Evolutionary conservation across 2,888 invertebrate genomes (phyloP), one percentile per base, ranked within the genome.

Genomic region (Tachina grossa): DNA sequence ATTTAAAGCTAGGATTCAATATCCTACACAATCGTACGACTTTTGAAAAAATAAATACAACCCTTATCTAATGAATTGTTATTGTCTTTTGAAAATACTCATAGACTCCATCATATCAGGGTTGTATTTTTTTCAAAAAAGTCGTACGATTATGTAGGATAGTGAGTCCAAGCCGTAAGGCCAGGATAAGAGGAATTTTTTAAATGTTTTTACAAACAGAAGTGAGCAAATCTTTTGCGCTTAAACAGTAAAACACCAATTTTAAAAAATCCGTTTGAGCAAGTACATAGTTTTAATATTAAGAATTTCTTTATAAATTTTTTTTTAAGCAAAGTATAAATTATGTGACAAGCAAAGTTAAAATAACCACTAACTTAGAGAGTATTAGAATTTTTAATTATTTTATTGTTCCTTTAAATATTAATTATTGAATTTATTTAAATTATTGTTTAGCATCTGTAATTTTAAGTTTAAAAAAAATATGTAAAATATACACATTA

Each of bases 401-500:
- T 83, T 59, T 61, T 71, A 41, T 76, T 76, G 72, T 82, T 83
- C 79, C 79, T 83, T 71, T 49, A 49, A 5, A 31, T 19, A 49
- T 72, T 16, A 63, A 63, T 31, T 31, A 57, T 53, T 77, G 22
- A 69, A 55, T 77, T 63, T 75, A 47, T 65, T 74, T n/a, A 49
- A 59, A 65, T 65, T 55, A 59, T n/a, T 69, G 3, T 61, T 49
- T 6, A 43, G 22, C 13, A 49, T 11, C 13, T 47, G 31, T 5
- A 16, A 45, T 16, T 68, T 75, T 79, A 47, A 57, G 11, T 49
- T 71, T 14, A 41, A 75, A 57, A 68, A 13, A 65, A 57, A 19
- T 41, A 61, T 83, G 83, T 85, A 79, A 79, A 75, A 72, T 79
- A 72, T 75, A 72, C 10, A 74, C 49, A 78, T 76, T n/a, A 76